These are phyloP conservation scores for Tigriopus californicus DNA, from an alignment of 2,888 invertebrate species.

Conservation along the genomic window DNA sequence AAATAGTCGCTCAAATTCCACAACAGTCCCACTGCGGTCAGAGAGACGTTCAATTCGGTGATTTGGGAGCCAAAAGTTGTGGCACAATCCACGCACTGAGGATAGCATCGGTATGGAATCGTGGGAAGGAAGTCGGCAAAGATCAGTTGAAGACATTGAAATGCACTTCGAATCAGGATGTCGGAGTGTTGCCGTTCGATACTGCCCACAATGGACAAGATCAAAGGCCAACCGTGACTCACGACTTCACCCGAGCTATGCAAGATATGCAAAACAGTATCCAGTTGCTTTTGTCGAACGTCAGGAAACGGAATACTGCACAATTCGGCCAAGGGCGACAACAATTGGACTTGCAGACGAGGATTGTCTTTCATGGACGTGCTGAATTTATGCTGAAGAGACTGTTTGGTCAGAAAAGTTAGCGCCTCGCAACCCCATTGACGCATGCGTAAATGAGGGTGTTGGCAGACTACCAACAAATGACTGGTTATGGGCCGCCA, in stretches of 20 bases:
- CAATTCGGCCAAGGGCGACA: slow-evolving; percentile 77
- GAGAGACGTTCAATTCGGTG: slow-evolving; percentile 85
- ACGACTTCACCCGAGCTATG: slow-evolving; percentile 82
- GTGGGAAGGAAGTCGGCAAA: slow-evolving; percentile 83
- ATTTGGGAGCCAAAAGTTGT: slow-evolving; percentile 90
- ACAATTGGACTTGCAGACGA: slow-evolving; percentile 60
- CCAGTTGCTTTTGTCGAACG: slow-evolving; percentile 80
- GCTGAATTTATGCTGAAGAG: slow-evolving; percentile 65
- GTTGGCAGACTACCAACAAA: slow-evolving; percentile 84
- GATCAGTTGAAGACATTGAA: slow-evolving; percentile 85
- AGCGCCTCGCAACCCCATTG: slow-evolving; percentile 97
- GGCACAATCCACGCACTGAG: slow-evolving; percentile 73
- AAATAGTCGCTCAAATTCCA: slow-evolving; percentile 98
- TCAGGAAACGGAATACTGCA: slow-evolving; percentile 77
- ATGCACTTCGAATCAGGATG: slow-evolving; percentile 74
- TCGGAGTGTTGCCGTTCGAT: slow-evolving; percentile 83
- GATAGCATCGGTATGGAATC: slow-evolving; percentile 78
- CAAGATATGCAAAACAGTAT: slow-evolving; percentile 76
- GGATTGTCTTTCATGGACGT: slow-evolving; percentile 35
- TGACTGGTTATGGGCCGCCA: slow-evolving; percentile 86
- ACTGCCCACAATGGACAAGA: slow-evolving; percentile 85
- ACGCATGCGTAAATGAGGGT: slow-evolving; percentile 80
- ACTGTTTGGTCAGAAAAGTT: slow-evolving; percentile 77
- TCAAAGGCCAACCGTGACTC: slow-evolving; percentile 82
- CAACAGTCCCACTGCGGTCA: slow-evolving; percentile 90